Conservation (phyloP, 1,140 invertebrate species). For the Cotesia typhae region DNA sequence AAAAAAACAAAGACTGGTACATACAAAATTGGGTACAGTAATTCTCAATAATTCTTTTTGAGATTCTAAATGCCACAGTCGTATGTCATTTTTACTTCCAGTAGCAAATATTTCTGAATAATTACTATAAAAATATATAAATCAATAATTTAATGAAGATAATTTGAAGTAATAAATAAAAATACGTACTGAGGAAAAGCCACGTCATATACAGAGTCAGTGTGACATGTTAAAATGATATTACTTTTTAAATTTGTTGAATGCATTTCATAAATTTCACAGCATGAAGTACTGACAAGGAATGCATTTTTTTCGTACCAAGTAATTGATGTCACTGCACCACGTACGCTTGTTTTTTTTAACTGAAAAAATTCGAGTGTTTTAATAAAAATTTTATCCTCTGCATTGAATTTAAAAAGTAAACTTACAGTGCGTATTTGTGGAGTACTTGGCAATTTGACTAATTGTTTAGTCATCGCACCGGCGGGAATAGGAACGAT, state of each 20-base stretch:
- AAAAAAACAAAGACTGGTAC: constrained; percentile 79
- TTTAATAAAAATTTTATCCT: constrained; percentile 12
- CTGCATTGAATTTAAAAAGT: neutral
- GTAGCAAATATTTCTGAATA: constrained; percentile 87
- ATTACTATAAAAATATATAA: constrained; percentile 65
- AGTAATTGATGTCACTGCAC: constrained; percentile 73
- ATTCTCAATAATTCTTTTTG: constrained; percentile 85
- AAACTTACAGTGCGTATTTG: constrained; percentile 61
- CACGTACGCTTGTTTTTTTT: constrained; percentile 67
- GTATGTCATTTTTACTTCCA: constrained; percentile 81
- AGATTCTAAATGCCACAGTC: constrained; percentile 82
- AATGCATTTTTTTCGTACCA: constrained; percentile 68
- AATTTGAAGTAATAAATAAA: constrained; percentile 1
- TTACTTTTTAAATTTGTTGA: constrained; percentile 74
- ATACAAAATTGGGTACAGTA: constrained; percentile 85
- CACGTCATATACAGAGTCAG: constrained; percentile 80
- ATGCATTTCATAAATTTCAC: constrained; percentile 85
- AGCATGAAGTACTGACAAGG: constrained; percentile 77
- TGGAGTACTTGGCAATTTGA: constrained; percentile 62
- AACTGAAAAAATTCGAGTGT: constrained; percentile 58
- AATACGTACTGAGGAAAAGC: constrained; percentile 81
- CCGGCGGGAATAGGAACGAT: constrained; percentile 54
- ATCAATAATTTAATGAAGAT: constrained; percentile 15
- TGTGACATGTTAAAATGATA: constrained; percentile 84
- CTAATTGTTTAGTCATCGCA: constrained; percentile 30